Evolutionary conservation across 1,140 invertebrate genomes (phyloP).

Genomic region (Geopemphigus sp.): DNA sequence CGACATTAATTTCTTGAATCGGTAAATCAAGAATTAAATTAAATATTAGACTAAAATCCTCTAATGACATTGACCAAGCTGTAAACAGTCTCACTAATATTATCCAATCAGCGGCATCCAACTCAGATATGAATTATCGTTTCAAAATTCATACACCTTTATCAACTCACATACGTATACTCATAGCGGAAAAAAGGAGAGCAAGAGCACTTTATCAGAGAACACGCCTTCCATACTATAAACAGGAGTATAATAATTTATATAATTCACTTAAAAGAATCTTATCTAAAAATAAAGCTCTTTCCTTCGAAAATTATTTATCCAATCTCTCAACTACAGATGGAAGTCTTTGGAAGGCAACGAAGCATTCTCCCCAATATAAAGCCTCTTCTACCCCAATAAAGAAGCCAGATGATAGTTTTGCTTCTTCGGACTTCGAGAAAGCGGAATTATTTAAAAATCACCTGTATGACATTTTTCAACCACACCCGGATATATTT

Average conservation of each 20-base stretch:
- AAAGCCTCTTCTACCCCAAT: slow-evolving; percentile 15
- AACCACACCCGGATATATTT: slow-evolving; percentile 14
- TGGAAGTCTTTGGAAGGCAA: slow-evolving; percentile 52
- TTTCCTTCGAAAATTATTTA: not conserved
- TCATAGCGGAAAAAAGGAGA: slow-evolving; percentile 11
- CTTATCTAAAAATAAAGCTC: not conserved
- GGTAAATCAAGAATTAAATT: not conserved
- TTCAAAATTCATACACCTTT: not conserved
- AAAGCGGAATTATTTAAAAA: slow-evolving; percentile 52
- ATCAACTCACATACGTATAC: not conserved
- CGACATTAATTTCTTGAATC: not conserved
- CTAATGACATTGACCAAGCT: not conserved
- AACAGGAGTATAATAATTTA: not conserved
- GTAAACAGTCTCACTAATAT: too few relatives aligned
- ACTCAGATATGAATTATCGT: not conserved
- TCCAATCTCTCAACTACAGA: not conserved
- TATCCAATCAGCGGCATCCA: too few relatives aligned
- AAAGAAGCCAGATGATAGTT: slow-evolving; percentile 50
- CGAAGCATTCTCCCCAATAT: slow-evolving; percentile 38
- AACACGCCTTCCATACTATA: not conserved
- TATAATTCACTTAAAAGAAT: slow-evolving; percentile 10
- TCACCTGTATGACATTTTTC: slow-evolving; percentile 48
- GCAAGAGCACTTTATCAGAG: slow-evolving; percentile 6
- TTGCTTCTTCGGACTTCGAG: slow-evolving; percentile 51
- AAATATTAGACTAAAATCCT: not conserved